phyloP scores from a whole-genome alignment of 35 echinoderm and acorn worm species.

The Apostichopus californicus region DNA sequence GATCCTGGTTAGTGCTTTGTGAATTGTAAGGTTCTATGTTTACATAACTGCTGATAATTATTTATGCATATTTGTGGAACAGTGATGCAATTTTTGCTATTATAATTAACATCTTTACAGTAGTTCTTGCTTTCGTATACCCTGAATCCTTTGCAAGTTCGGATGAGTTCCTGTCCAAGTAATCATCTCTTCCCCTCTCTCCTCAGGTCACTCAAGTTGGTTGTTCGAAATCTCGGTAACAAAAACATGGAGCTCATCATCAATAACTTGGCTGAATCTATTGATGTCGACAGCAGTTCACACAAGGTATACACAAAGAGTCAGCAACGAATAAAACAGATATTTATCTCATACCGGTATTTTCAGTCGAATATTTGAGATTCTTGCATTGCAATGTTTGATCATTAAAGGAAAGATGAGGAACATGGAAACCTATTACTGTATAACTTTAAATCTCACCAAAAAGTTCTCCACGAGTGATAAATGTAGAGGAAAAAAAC shows the following conservation, averaged over 20 bases:
- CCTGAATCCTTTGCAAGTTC: too few relatives aligned
- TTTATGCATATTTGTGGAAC: too few relatives aligned
- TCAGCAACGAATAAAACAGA: neutral
- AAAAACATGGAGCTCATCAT: slow-evolving; percentile 64
- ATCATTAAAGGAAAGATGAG: neutral
- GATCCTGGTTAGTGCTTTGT: too few relatives aligned
- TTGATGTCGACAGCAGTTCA: slow-evolving; percentile 59
- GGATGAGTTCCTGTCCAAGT: too few relatives aligned
- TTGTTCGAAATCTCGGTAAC: slow-evolving; percentile 48
- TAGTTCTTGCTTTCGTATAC: too few relatives aligned
- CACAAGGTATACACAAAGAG: slow-evolving; percentile 61
- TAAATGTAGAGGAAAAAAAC: too few relatives aligned
- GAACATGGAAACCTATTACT: neutral
- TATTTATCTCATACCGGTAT: neutral
- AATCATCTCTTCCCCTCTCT: neutral
- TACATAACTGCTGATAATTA: too few relatives aligned
- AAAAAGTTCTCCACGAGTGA: too few relatives aligned
- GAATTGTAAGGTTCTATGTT: too few relatives aligned
- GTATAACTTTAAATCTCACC: too few relatives aligned
- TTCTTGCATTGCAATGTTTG: neutral
- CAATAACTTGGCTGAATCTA: slow-evolving; percentile 49
- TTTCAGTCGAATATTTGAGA: neutral
- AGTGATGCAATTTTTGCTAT: too few relatives aligned
- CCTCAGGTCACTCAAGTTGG: slow-evolving; percentile 69
- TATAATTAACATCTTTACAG: too few relatives aligned